These are phyloP conservation scores for Lottia scabra DNA, from an alignment of 2,888 invertebrate species.

Conservation along the genomic window DNA sequence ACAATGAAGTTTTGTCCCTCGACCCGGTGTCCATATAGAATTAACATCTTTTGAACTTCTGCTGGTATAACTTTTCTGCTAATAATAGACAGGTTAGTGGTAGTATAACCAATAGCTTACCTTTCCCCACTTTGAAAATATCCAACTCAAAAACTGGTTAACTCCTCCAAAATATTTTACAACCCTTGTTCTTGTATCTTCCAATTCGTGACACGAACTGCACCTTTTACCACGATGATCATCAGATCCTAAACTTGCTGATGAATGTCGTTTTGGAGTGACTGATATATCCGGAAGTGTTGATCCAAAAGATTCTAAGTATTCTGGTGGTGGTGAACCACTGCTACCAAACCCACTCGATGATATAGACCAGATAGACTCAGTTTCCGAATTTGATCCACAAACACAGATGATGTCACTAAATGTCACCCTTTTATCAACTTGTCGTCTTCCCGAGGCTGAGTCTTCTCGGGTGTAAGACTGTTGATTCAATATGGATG, in stretches of 20 bases:
- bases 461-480: not conserved
- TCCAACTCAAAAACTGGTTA: slow-evolving; percentile 34
- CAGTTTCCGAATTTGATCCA: not conserved
- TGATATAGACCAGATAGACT: not conserved
- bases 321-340: slow-evolving; percentile 17
- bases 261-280: not conserved
- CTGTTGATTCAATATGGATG: not conserved
- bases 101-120: slow-evolving; percentile 19
- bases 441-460: not conserved
- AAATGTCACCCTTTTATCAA: not conserved
- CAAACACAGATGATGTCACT: not conserved
- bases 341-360: not conserved
- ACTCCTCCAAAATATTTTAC: slow-evolving; percentile 33
- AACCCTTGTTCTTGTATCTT: slow-evolving; percentile 24
- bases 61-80: no score
- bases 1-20: no score
- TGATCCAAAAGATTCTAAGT: slow-evolving; percentile 30
- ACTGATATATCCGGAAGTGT: not conserved
- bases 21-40: no score
- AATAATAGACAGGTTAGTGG: no score
- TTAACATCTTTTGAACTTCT: no score
- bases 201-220: slow-evolving; percentile 26
- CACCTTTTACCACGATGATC: not conserved
- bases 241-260: not conserved
- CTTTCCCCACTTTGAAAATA: slow-evolving; percentile 38